Evolutionary conservation across 2,797 vertebrate species (phyloP).

Genomic region (Hapalemur alaotrensis): DNA sequence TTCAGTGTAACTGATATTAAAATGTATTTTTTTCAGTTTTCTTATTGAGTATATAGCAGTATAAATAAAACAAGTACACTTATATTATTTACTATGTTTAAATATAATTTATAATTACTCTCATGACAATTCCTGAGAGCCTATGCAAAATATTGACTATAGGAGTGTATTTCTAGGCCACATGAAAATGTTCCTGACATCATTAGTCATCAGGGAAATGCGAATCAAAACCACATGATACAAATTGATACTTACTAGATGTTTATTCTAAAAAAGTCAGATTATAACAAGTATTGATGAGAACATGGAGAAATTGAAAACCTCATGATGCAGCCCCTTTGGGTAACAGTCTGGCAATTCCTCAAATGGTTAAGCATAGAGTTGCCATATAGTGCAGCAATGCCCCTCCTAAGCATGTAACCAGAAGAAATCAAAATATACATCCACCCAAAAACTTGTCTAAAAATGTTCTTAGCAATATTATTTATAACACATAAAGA

Average conservation of each 20-base stretch:
- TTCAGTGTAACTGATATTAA: not conserved
- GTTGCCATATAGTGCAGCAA: not conserved
- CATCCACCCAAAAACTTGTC: not conserved
- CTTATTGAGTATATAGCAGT: not conserved
- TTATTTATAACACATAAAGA: not conserved
- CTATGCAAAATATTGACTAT: not conserved
- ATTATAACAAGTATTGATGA: not conserved
- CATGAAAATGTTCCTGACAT: not conserved
- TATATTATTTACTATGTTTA: not conserved
- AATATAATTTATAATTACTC: not conserved
- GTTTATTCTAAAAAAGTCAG: not conserved
- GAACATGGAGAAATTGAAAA: not conserved
- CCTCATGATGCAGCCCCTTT: not conserved
- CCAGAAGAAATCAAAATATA: conserved; percentile 3
- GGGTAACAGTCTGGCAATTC: not conserved
- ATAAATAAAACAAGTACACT: not conserved
- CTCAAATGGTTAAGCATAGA: conserved; percentile 15
- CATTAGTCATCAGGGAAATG: not conserved
- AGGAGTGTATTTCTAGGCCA: not conserved
- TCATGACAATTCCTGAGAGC: not conserved
- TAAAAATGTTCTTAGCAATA: not conserved
- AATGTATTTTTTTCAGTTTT: not conserved
- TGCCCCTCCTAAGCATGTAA: not conserved
- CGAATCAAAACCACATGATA: not conserved
- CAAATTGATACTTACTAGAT: not conserved